Percentiles rank a stretch among this genome's conserved stretches.
phyloP scores from a whole-genome alignment of 2,113 vertebrate species.

The Grus americana region DNA sequence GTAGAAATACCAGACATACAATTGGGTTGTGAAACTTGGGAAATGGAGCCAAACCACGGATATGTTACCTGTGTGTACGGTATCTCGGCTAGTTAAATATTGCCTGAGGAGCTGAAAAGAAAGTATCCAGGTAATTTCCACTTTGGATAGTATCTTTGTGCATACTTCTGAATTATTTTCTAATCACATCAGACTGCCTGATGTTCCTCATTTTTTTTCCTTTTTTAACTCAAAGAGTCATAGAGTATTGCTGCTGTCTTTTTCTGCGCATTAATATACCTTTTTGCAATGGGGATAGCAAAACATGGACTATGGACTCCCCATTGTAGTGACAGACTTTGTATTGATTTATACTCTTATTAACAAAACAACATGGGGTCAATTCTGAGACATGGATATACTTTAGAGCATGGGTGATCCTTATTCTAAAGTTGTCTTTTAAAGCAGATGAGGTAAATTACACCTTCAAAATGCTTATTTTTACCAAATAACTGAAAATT shows the following conservation, averaged over 20 bases:
- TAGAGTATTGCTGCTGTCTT: neutral
- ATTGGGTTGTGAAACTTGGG: neutral
- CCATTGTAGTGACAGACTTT: neutral
- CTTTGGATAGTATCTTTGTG: neutral
- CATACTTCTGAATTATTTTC: neutral
- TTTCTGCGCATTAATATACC: neutral
- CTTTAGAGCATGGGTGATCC: neutral
- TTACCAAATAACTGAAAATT: neutral
- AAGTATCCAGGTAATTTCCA: neutral
- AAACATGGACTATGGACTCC: neutral
- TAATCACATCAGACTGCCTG: neutral
- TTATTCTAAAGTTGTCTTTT: neutral
- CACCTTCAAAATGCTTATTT: neutral
- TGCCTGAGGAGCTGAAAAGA: neutral
- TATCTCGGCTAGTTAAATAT: neutral
- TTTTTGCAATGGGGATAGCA: neutral
- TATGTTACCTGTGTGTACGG: neutral
- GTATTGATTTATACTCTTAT: neutral
- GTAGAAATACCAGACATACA: neutral
- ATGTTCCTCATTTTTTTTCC: neutral
- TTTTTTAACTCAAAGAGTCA: neutral
- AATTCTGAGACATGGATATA: neutral
- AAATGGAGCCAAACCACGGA: neutral
- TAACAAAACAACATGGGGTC: neutral
- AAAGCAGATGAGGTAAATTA: neutral